Conservation (phyloP, 2,113 vertebrate species). For the Oryctolagus cuniculus region DNA sequence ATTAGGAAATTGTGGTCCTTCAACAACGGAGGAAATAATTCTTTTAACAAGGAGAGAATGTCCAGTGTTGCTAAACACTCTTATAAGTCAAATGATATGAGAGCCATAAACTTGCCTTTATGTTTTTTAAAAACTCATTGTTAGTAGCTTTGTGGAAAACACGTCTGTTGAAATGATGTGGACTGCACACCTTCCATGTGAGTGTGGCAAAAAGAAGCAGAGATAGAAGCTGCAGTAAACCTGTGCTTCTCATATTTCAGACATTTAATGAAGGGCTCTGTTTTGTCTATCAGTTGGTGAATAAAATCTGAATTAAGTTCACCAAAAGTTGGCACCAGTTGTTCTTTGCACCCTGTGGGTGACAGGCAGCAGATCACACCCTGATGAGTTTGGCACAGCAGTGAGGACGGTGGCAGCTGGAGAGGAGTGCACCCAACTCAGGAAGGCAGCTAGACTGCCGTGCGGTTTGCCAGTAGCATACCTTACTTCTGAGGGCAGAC, state of each 20-base stretch:
- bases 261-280: neutral
- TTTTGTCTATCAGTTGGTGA: neutral
- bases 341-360: neutral
- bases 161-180: neutral
- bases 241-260: neutral
- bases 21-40: neutral
- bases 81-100: neutral
- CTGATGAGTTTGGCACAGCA: neutral
- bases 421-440: neutral
- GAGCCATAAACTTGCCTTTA: neutral
- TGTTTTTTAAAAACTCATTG: neutral
- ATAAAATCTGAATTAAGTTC: neutral
- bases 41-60: neutral
- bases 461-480: slow-evolving; percentile 40
- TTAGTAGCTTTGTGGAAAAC: neutral
- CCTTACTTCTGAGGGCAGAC: slow-evolving; percentile 44
- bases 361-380: neutral
- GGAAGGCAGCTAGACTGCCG: neutral
- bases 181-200: neutral
- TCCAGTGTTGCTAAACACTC: neutral
- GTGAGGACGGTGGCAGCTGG: neutral
- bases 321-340: neutral
- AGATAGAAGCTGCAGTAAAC: neutral
- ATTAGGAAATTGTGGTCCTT: neutral
- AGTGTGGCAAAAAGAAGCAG: neutral